Evolutionary conservation across 2,888 invertebrate species (phyloP).

Genomic region (Andrena fulva): DNA sequence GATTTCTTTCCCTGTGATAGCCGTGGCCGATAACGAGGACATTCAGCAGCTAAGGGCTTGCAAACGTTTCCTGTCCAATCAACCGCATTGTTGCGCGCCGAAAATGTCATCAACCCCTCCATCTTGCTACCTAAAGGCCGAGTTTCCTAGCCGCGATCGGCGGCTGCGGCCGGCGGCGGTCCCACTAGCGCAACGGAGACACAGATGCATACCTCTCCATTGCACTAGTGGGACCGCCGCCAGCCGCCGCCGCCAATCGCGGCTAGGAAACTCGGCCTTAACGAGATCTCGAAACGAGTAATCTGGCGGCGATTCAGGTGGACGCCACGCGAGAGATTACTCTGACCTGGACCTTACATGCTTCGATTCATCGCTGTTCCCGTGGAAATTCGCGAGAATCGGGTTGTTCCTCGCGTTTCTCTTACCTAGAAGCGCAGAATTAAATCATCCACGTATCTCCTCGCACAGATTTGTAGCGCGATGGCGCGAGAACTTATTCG

Average conservation of each 20-base stretch:
- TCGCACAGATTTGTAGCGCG: not conserved
- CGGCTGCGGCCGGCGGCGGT: too few species aligned
- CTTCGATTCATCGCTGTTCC: not conserved
- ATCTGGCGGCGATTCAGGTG: constrained; percentile 13
- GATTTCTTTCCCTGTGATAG: constrained; percentile 34
- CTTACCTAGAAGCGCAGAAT: too few species aligned
- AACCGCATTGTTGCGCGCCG: constrained; percentile 74
- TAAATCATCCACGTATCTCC: not conserved
- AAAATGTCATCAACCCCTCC: constrained; percentile 62
- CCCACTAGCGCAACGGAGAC: too few species aligned
- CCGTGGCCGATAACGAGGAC: constrained; percentile 76
- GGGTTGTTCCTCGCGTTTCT: too few species aligned
- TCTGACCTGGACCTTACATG: not conserved
- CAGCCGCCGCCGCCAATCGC: too few species aligned
- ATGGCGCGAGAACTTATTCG: not conserved
- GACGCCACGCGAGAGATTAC: too few species aligned
- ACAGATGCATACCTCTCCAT: too few species aligned
- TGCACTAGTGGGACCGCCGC: too few species aligned
- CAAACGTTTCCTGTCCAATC: constrained; percentile 79
- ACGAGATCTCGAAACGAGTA: constrained; percentile 20
- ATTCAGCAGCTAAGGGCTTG: constrained; percentile 78
- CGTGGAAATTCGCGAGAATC: not conserved
- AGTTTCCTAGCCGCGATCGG: too few species aligned
- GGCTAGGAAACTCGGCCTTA: too few species aligned
- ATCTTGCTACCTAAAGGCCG: constrained; percentile 46